A percentile compares a stretch with the other conserved stretches of the same genome.
Evolutionary conservation across 2,888 invertebrate species (phyloP).

Genomic region (Syrphus vitripennis): DNA sequence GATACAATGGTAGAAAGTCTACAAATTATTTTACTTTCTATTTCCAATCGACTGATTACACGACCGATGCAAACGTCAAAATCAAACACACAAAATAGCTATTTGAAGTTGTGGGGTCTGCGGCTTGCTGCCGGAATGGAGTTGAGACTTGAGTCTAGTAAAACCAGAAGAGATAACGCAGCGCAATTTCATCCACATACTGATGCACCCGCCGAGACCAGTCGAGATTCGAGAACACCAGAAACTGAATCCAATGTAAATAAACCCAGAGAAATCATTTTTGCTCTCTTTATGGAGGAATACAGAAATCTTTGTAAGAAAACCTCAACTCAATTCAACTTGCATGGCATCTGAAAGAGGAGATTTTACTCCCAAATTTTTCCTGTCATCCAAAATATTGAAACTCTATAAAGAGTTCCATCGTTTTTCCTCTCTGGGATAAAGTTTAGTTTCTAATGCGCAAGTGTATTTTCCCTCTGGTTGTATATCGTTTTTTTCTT

Average conservation of each 20-base stretch:
- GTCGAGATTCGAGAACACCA: not conserved
- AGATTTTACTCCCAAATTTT: not conserved
- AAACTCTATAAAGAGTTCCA: not conserved
- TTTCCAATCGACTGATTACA: constrained; percentile 12
- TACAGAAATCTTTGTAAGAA: constrained; percentile 30
- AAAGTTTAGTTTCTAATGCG: constrained; percentile 46
- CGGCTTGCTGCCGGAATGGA: not conserved
- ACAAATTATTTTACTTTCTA: not conserved
- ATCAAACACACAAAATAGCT: constrained; percentile 32
- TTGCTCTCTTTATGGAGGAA: constrained; percentile 17
- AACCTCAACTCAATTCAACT: constrained; percentile 30
- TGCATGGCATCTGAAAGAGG: not conserved
- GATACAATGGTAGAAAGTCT: not conserved
- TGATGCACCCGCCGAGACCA: not conserved
- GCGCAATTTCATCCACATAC: constrained; percentile 23
- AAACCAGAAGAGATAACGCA: constrained; percentile 1
- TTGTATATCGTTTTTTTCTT: constrained; percentile 37
- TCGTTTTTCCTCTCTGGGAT: not conserved
- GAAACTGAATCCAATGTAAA: constrained; percentile 44
- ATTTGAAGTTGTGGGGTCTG: constrained; percentile 16
- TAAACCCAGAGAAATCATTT: constrained; percentile 26
- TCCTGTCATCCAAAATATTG: not conserved
- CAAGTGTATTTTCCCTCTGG: constrained; percentile 36
- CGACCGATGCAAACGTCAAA: constrained; percentile 65
- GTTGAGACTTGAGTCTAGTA: constrained; percentile 2